These are phyloP conservation scores for Neomonachus schauinslandi DNA, from an alignment of 2,113 vertebrate species.

Conservation along the genomic window DNA sequence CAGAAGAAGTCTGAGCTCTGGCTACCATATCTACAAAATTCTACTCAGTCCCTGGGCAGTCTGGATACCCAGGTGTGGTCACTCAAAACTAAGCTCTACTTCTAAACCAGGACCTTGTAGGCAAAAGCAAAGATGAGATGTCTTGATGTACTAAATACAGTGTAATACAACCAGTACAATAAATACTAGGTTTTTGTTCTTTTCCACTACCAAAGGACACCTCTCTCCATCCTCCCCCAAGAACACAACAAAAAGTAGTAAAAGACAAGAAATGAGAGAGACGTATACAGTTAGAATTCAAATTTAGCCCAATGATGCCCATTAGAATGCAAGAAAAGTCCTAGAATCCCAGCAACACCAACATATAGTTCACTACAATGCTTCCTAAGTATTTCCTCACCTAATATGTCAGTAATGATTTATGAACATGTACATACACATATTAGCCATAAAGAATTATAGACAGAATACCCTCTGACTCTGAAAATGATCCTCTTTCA, in stretches of 20 bases:
- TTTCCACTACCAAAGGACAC: background rate
- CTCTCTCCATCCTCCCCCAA: background rate
- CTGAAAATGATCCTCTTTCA: conserved; percentile 33
- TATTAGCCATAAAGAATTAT: background rate
- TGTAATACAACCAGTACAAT: background rate
- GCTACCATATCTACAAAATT: background rate
- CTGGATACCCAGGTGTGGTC: background rate
- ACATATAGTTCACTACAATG: background rate
- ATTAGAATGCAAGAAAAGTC: background rate
- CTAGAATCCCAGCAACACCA: background rate
- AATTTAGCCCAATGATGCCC: background rate
- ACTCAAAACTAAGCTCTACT: background rate
- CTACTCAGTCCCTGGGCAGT: background rate
- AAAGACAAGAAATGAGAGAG: conserved; percentile 1
- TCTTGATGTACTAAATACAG: background rate
- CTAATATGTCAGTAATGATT: background rate
- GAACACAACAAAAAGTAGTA: background rate
- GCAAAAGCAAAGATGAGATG: background rate
- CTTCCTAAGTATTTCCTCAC: background rate
- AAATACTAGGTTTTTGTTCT: background rate
- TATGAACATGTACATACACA: background rate
- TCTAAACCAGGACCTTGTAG: background rate
- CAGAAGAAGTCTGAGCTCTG: background rate
- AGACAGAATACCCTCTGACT: background rate
- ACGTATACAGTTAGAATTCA: background rate